Evolutionary conservation across 2,113 vertebrate species (phyloP), one percentile per base, ranked within the genome.

Genomic region (Steatornis caripensis): DNA sequence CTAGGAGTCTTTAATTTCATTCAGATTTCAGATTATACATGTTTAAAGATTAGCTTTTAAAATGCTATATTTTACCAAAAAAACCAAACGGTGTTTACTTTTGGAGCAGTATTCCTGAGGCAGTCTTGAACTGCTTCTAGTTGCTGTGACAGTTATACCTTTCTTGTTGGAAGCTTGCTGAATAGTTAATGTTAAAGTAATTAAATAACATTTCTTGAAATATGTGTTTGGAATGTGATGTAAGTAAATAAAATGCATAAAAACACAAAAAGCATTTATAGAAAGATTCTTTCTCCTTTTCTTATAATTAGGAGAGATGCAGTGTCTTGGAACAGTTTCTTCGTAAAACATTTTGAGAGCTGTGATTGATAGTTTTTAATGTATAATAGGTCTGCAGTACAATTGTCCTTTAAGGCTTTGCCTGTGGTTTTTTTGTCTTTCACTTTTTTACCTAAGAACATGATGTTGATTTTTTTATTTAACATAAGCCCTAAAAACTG

Each of bases 1-100:
- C 14, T 61, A 21, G 2, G 12, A 45, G 7, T 65, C 18, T 29
- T 18, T 20, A 66, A 64, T 68, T 68, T 49, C 2, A 43, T 84
- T 82, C 12, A 64, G 43, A 48, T 71, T 77, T 85, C 45, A 64
- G 29, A 37, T 65, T 41, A 61, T 10, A 53, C 5, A 61, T 57
- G 2, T 66, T 87, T 61, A 51, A 89, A 79, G 15, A 53, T 41
- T 32, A 53, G 4, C 3, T 76, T 89, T 75, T 71, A 66, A 62
- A 21, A 23, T 2, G 8, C 10, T 15, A 5, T 51, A 9, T 57
- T 51, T 58, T 16, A 75, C 21, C 15, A 64, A 74, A 64, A 41
- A 3, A 27, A 37, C 10, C 24, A 6, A 11, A 34, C 10, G 26
- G 1, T 0, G 13, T 65, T 84, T 55, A 17, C 0, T 69, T n/a